Evolutionary conservation across 2,113 vertebrate species (phyloP), one percentile per base, ranked within the genome.

Genomic region (Pholis gunnellus): DNA sequence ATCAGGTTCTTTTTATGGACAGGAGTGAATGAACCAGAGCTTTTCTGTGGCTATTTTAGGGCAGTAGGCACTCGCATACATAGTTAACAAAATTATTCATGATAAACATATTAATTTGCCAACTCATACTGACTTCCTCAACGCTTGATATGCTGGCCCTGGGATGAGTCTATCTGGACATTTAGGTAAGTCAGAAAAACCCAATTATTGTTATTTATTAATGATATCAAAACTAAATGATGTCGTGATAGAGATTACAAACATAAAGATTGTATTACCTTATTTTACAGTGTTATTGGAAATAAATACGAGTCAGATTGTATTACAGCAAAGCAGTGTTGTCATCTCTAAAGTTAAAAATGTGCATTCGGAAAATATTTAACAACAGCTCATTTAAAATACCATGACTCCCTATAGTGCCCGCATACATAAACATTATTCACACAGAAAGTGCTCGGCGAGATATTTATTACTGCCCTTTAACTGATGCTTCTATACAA

Each of bases 1-100:
- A 67, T 91, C 87, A 92, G 31, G 25, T 48, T 31, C 85, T 90
- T 75, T 87, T 85, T 54, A 48, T 72, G 68, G 70, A 72, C 56
- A 54, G 52, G 48, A 74, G 67, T 70, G 73, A 79, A 87, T 72
- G 72, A 74, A 87, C 6, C 13, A 42, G 57, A 50, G 89, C 72
- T 92, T 63, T 67, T 56, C 86, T 73, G 29, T 1, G 6, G 67
- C 79, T 90, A 90, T 89, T 79, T 86, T 25, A 38, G 69, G 38
- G 18, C 15, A 5, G 1, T 13, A 8, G 13, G 6, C 17, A 18
- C 72, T 72, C 66, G 44, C 60, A 54, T 27, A 38, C 31, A 75
- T 22, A 71, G 22, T 79, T 77, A 60, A 69, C 57, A 52, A 67
- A 36, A n/a, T 89, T 67, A 83, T 74, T 88, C 70, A 82, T 14